Evolutionary conservation across 2,797 vertebrate genomes (phyloP).

Genomic region (Novumbra hubbsi): DNA sequence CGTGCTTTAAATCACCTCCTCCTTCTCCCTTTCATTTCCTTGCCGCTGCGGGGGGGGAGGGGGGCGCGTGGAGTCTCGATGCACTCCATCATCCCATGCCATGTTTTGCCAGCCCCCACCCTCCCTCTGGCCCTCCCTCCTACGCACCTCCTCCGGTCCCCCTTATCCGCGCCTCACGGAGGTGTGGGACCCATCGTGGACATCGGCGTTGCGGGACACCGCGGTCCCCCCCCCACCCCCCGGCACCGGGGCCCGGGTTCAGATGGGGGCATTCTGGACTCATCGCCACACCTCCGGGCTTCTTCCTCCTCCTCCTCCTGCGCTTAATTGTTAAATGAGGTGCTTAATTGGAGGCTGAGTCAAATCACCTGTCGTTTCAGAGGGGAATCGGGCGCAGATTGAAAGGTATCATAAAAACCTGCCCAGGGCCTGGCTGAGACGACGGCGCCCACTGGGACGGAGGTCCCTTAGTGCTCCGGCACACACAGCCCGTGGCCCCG

Average conservation of each 20-base stretch:
- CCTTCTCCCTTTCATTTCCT: constrained; percentile 81
- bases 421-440: constrained; percentile 60
- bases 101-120: constrained; percentile 49
- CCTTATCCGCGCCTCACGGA: constrained; percentile 26
- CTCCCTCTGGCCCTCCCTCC: constrained; percentile 12
- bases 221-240: too few species aligned
- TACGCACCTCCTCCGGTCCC: constrained; percentile 11
- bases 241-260: neutral
- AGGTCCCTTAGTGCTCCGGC: constrained; percentile 63
- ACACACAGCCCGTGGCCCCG: constrained; percentile 67
- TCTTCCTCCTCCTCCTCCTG: constrained; percentile 1
- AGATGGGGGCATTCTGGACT: neutral
- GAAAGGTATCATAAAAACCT: constrained; percentile 78
- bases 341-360: constrained; percentile 76
- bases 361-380: constrained; percentile 78
- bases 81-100: constrained; percentile 74
- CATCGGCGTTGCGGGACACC: constrained; percentile 41
- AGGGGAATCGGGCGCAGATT: constrained; percentile 72
- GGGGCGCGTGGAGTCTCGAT: constrained; percentile 43
- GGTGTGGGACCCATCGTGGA: constrained; percentile 31
- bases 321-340: constrained; percentile 79
- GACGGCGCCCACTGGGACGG: constrained; percentile 64
- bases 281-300: constrained; percentile 22
- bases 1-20: constrained; percentile 73
- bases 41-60: constrained; percentile 71